Evolutionary conservation across 2,113 vertebrate species (phyloP).

Genomic region (Corvus hawaiiensis): DNA sequence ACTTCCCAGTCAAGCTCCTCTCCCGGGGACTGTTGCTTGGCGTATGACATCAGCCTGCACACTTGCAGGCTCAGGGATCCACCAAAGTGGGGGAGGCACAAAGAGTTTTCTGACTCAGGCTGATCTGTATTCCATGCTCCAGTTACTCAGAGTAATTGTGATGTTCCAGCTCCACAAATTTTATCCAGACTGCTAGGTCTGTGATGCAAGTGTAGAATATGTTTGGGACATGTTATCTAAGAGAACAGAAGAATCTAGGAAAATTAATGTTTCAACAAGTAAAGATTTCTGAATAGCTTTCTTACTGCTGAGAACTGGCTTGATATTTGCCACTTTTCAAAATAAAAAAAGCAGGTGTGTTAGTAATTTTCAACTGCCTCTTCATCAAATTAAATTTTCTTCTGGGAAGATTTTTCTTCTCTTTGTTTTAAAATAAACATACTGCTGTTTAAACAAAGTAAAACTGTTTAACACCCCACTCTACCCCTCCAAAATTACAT

Average conservation of each 20-base stretch:
- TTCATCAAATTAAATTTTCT: not conserved
- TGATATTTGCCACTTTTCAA: not conserved
- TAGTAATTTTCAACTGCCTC: not conserved
- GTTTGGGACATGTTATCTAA: not conserved
- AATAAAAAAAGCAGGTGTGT: not conserved
- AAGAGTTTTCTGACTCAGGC: constrained; percentile 48
- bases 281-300: not conserved
- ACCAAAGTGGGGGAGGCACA: constrained; percentile 35
- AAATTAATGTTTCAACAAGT: not conserved
- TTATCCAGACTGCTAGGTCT: not conserved
- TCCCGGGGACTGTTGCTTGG: constrained; percentile 12
- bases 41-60: constrained; percentile 43
- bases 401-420: not conserved
- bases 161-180: not conserved
- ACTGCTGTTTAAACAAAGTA: not conserved
- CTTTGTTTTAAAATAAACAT: not conserved
- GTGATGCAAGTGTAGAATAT: not conserved
- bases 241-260: not conserved
- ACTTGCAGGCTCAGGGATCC: constrained; percentile 29
- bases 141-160: constrained; percentile 29
- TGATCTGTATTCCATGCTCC: constrained; percentile 32
- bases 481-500: not conserved
- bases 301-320: not conserved
- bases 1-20: constrained; percentile 35
- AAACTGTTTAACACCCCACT: not conserved